These are phyloP conservation scores for Phylloscopus trochiloides DNA, from an alignment of 2,113 vertebrate genomes.

Conservation along the genomic window DNA sequence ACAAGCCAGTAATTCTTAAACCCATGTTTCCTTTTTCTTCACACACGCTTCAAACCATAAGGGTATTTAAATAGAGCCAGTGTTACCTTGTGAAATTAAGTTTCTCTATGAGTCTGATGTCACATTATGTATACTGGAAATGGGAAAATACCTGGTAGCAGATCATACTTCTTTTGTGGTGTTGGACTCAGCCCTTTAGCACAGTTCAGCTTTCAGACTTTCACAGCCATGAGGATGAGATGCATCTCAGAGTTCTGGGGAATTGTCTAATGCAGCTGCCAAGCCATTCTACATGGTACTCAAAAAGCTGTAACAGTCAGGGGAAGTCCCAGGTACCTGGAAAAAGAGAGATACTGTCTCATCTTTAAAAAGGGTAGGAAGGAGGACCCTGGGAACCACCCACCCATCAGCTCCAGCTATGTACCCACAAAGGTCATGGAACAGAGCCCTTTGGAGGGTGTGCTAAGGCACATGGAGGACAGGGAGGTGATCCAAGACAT, in stretches of 20 bases:
- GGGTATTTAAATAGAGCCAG: background rate
- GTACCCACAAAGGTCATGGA: background rate
- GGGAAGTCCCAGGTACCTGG: background rate
- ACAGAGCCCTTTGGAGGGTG: background rate
- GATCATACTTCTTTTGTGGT: rapidly evolving
- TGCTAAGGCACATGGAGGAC: background rate
- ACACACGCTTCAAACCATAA: background rate
- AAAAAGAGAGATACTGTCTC: background rate
- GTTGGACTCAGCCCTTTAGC: background rate
- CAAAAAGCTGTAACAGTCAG: background rate
- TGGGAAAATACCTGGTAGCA: background rate
- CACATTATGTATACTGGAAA: background rate
- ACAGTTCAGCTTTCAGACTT: background rate
- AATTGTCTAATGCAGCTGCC: background rate
- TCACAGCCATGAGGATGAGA: background rate
- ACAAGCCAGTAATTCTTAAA: background rate
- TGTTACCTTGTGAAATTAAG: background rate
- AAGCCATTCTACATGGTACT: background rate
- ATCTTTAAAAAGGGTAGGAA: background rate
- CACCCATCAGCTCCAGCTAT: background rate
- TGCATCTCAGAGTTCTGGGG: background rate
- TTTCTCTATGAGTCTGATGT: background rate
- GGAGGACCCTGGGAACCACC: background rate
- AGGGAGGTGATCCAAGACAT: background rate
- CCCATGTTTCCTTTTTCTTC: background rate